Evolutionary conservation across 2,888 invertebrate species (phyloP).

Genomic region (Rosalia funebris): DNA sequence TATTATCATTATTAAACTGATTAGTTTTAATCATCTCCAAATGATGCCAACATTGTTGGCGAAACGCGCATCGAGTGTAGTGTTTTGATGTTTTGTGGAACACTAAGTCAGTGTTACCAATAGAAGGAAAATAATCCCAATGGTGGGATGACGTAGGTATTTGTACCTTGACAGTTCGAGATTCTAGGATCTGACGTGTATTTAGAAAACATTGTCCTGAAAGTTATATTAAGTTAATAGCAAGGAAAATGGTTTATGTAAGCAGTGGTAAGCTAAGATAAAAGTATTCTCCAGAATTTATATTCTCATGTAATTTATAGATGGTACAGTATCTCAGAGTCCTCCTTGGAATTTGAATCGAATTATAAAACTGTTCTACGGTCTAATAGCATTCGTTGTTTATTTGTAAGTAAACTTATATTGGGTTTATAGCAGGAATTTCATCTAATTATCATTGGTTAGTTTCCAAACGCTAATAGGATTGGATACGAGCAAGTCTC

Average conservation of each 20-base stretch:
- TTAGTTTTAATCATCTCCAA: too few species aligned
- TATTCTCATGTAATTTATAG: slow-evolving; percentile 57
- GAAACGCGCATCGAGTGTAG: too few species aligned
- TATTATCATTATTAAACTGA: too few species aligned
- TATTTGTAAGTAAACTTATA: slow-evolving; percentile 66
- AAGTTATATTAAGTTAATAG: background rate
- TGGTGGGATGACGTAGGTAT: too few species aligned
- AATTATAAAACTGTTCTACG: slow-evolving; percentile 67
- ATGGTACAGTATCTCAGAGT: slow-evolving; percentile 67
- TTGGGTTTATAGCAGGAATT: background rate
- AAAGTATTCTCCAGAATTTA: slow-evolving; percentile 9
- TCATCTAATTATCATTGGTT: background rate
- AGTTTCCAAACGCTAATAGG: slow-evolving; percentile 57
- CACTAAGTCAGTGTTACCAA: too few species aligned
- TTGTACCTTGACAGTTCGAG: too few species aligned
- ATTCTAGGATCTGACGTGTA: slow-evolving; percentile 25
- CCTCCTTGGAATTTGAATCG: slow-evolving; percentile 65
- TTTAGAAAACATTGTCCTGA: background rate
- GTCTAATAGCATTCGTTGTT: slow-evolving; percentile 67
- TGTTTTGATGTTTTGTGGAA: too few species aligned
- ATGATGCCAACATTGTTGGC: too few species aligned
- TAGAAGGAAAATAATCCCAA: too few species aligned
- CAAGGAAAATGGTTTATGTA: slow-evolving; percentile 42
- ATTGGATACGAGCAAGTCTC: slow-evolving; percentile 45
- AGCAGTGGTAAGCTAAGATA: slow-evolving; percentile 36